Conservation (phyloP, 1,140 invertebrate genomes). For the Apis florea region DNA sequence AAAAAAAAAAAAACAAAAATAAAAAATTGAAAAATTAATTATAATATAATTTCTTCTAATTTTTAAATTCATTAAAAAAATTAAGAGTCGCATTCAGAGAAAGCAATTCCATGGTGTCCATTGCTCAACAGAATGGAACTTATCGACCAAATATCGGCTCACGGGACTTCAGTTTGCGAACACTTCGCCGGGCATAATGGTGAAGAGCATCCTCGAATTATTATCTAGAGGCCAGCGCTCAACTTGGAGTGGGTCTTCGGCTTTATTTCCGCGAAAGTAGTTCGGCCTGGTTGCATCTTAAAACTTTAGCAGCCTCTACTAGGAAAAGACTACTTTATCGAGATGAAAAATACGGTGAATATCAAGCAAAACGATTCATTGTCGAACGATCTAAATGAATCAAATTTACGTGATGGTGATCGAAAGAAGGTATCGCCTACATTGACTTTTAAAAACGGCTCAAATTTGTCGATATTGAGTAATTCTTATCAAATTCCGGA, state of each 20-base stretch:
- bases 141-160: slow-evolving; percentile 60
- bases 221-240: slow-evolving; percentile 20
- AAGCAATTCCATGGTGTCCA: not conserved
- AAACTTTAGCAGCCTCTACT: not conserved
- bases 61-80: not conserved
- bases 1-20: too few relatives aligned
- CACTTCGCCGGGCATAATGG: slow-evolving; percentile 10
- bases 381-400: not conserved
- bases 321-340: not conserved
- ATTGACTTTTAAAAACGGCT: slow-evolving; percentile 19
- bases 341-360: slow-evolving; percentile 2
- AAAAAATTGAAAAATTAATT: too few relatives aligned
- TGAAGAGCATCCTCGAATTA: slow-evolving; percentile 34
- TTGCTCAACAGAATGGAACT: not conserved
- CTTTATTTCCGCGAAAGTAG: slow-evolving; percentile 19
- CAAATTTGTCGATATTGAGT: slow-evolving; percentile 60
- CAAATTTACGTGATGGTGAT: not conserved
- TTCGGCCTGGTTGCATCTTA: slow-evolving; percentile 28
- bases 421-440: not conserved
- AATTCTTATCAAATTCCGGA: slow-evolving; percentile 52
- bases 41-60: too few relatives aligned
- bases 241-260: slow-evolving; percentile 6
- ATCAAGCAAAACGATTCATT: not conserved
- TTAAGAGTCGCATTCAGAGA: too few relatives aligned
- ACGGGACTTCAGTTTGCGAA: not conserved